Conservation (phyloP, 2,888 invertebrate genomes). For the Allygus modestus region DNA sequence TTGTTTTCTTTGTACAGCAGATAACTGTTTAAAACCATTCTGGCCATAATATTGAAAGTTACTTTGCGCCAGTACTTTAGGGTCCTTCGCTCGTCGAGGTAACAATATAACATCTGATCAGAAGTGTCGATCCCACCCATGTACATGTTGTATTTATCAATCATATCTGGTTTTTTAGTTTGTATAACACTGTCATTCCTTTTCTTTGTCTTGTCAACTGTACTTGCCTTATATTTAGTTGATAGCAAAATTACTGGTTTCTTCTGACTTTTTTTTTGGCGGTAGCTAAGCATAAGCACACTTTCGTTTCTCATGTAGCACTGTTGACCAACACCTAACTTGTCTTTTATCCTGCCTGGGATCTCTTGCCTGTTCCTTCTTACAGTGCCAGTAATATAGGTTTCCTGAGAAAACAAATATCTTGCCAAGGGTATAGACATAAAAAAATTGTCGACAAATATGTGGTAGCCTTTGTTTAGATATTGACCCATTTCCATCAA, state of each 20-base stretch:
- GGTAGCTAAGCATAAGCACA: neutral
- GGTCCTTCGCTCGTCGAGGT: constrained; percentile 33
- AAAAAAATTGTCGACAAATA: constrained; percentile 53
- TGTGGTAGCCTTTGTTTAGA: constrained; percentile 12
- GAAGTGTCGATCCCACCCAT: constrained; percentile 56
- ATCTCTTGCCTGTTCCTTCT: constrained; percentile 26
- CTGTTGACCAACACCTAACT: constrained; percentile 37
- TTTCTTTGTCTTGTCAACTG: constrained; percentile 16
- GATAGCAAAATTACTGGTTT: constrained; percentile 49
- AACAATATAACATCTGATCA: constrained; percentile 54
- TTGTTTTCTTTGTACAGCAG: constrained; percentile 48
- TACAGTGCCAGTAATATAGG: constrained; percentile 41
- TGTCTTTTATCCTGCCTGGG: constrained; percentile 13
- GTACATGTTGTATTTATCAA: constrained; percentile 46
- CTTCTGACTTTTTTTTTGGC: neutral
- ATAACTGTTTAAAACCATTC: constrained; percentile 46
- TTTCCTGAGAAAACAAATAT: constrained; percentile 1
- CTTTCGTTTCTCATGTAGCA: constrained; percentile 15
- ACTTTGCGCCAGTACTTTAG: constrained; percentile 58
- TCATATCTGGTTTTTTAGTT: constrained; percentile 37
- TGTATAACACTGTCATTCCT: constrained; percentile 8
- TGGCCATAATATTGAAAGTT: constrained; percentile 30
- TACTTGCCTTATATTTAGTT: constrained; percentile 29
- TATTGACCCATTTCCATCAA: constrained; percentile 14
- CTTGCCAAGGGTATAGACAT: constrained; percentile 39